Evolutionary conservation across 1,140 invertebrate genomes (phyloP).

Genomic region (Coenobita brevimanus): DNA sequence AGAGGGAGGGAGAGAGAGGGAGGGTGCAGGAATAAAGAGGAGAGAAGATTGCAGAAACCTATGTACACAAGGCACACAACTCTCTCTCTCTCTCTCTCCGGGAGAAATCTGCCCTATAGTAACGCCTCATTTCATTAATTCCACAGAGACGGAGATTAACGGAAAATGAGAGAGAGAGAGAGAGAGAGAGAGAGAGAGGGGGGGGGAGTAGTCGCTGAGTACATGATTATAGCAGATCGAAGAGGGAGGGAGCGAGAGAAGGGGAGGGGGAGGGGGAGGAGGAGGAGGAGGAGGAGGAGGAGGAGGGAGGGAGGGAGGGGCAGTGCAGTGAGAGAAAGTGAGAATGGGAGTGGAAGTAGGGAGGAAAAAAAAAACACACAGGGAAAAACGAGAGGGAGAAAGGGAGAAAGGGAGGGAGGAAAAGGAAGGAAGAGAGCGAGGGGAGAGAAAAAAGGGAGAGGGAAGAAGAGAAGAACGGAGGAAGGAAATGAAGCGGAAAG

Average conservation of each 20-base stretch:
- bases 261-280: too few species aligned
- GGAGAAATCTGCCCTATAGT: too few species aligned
- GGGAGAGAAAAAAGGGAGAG: neutral
- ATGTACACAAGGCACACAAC: neutral
- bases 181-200: too few species aligned
- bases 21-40: neutral
- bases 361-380: neutral
- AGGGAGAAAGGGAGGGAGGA: neutral
- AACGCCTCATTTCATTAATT: neutral
- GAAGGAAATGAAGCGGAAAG: neutral
- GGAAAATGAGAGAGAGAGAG: too few species aligned
- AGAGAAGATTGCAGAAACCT: neutral
- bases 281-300: neutral
- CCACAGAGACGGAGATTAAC: too few species aligned
- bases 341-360: neutral
- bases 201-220: too few species aligned
- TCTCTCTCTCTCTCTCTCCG: neutral
- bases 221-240: too few species aligned
- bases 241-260: too few species aligned
- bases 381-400: neutral
- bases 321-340: neutral
- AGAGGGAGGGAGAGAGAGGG: too few species aligned
- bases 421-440: neutral
- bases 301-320: neutral
- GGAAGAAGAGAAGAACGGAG: neutral